Percentiles rank a stretch among this genome's conserved stretches.
These are phyloP conservation scores for Brachionus manjavacas DNA, from an alignment of 1,140 invertebrate species.

Conservation along the genomic window DNA sequence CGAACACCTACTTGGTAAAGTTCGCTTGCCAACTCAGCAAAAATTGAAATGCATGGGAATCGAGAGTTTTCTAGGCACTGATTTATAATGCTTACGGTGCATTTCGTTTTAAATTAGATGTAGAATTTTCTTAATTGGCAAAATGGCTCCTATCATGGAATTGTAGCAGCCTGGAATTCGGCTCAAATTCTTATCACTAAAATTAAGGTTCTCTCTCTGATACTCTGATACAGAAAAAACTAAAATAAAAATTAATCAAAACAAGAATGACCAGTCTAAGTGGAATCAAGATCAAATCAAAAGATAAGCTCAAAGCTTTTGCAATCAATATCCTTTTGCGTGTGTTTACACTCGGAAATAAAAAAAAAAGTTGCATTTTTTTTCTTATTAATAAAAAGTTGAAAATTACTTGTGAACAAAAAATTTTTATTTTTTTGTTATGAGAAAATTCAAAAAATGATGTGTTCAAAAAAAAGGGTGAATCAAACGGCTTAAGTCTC, in stretches of 20 bases:
- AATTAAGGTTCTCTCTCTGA: not conserved
- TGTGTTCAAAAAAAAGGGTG: no score
- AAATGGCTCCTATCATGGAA: not conserved
- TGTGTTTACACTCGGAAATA: no score
- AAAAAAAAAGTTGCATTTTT: no score
- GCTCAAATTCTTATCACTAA: not conserved
- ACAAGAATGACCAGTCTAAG: no score
- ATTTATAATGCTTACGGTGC: not conserved
- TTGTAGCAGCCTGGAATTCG: not conserved
- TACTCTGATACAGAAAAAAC: not conserved
- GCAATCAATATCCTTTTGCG: no score
- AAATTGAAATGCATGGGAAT: not conserved
- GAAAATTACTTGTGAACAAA: no score
- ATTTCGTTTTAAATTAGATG: not conserved
- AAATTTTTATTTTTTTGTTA: no score
- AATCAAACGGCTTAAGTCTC: no score
- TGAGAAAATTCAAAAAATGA: no score
- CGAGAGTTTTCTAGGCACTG: not conserved
- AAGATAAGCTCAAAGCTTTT: no score
- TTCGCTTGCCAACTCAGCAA: not conserved
- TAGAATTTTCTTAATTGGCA: not conserved
- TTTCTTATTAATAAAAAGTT: no score
- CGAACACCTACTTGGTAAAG: not conserved
- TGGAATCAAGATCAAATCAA: no score
- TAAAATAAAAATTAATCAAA: not conserved